Percentiles rank a stretch among this genome's conserved stretches.
These are phyloP conservation scores for Orthochromis indermauri DNA, from an alignment of 2,113 vertebrate species.

Conservation along the genomic window DNA sequence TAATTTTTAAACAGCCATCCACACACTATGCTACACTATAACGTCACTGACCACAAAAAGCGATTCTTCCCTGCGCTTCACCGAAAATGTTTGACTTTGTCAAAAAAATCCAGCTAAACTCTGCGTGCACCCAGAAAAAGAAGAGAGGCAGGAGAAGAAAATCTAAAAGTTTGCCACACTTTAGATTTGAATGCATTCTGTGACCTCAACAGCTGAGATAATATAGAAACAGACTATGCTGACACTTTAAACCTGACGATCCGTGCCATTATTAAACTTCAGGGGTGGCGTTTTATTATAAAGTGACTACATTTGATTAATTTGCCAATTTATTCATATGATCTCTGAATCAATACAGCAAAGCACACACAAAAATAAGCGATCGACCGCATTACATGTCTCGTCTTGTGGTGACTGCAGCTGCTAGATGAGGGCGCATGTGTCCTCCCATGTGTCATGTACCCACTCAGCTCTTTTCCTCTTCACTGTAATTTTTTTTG, in stretches of 20 bases:
- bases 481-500: background rate
- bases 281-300: background rate
- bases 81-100: background rate
- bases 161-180: background rate
- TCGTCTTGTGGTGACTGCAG: background rate
- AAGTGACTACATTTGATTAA: background rate
- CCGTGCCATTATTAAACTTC: background rate
- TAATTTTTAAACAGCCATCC: constrained; percentile 9
- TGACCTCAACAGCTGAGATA: background rate
- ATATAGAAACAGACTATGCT: background rate
- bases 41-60: background rate
- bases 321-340: background rate
- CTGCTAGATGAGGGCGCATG: background rate
- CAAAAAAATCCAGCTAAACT: constrained; percentile 3
- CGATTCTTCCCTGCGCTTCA: background rate
- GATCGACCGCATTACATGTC: background rate
- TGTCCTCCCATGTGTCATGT: background rate
- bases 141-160: background rate
- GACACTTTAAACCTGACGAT: background rate
- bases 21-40: background rate
- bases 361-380: background rate
- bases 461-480: background rate
- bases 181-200: background rate
- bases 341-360: background rate
- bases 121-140: background rate